Percentiles rank a stretch among this genome's conserved stretches.
These are phyloP conservation scores for Grammomys dolichurus DNA, from an alignment of 2,113 vertebrate species.

Conservation along the genomic window DNA sequence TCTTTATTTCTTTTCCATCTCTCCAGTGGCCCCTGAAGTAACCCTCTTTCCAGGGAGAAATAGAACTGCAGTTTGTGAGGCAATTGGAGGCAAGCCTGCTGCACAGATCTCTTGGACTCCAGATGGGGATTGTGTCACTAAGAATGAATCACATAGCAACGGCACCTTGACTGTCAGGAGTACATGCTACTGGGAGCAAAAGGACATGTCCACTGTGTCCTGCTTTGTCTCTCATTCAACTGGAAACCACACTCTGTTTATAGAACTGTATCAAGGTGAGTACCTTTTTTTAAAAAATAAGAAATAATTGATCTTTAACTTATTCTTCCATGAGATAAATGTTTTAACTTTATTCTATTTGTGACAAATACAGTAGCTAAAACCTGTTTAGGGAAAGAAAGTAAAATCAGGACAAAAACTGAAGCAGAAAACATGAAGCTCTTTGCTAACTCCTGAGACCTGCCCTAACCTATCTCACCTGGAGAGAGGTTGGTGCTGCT, in stretches of 20 bases:
- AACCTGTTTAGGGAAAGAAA: not conserved
- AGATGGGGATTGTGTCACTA: not conserved
- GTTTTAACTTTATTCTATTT: not conserved
- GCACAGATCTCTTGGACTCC: slow-evolving; percentile 82
- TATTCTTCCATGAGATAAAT: not conserved
- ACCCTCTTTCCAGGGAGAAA: not conserved
- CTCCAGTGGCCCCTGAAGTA: slow-evolving; percentile 76
- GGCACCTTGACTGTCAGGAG: slow-evolving; percentile 79
- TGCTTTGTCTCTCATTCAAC: slow-evolving; percentile 79
- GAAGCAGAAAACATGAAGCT: not conserved
- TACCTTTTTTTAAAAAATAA: not conserved
- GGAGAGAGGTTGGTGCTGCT: not conserved
- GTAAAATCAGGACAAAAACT: not conserved
- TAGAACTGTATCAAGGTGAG: not conserved
- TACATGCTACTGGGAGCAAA: not conserved
- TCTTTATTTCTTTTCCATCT: not conserved
- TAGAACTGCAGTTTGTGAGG: slow-evolving; percentile 66
- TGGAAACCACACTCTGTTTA: slow-evolving; percentile 57
- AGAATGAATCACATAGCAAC: not conserved
- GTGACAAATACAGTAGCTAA: not conserved
- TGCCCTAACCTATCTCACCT: not conserved
- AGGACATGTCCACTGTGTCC: not conserved
- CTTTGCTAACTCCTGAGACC: not conserved
- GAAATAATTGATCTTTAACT: not conserved
- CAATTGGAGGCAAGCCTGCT: slow-evolving; percentile 79